These are phyloP conservation scores for Zoanthus gigantus DNA, from an alignment of 92 coral and sea anemone genomes.

Conservation along the genomic window DNA sequence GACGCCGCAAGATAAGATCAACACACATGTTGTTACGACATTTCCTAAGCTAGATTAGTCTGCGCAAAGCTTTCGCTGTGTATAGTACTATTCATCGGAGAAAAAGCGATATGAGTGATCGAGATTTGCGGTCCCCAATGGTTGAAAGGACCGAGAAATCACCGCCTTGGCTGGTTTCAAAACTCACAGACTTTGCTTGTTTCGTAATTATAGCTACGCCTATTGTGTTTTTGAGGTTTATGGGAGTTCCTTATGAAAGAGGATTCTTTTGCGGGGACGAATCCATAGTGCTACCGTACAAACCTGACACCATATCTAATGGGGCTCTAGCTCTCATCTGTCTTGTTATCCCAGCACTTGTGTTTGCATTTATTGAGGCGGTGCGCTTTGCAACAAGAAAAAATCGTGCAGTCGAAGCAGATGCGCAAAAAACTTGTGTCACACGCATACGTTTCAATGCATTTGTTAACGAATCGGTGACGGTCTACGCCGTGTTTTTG, in stretches of 20 bases:
- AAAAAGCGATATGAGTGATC: not conserved
- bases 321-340: conserved; percentile 2
- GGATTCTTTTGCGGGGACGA: conserved; percentile 60
- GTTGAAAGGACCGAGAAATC: not conserved
- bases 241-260: conserved; percentile 36
- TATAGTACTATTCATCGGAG: not conserved
- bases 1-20: not conserved
- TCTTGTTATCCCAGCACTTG: conserved; percentile 22
- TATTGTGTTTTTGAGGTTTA: conserved; percentile 17
- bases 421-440: not conserved
- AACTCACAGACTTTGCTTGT: conserved; percentile 21
- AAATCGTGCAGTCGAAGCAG: not conserved
- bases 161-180: conserved; percentile 26
- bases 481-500: conserved; percentile 54
- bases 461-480: not conserved
- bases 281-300: conserved; percentile 50
- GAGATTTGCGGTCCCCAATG: conserved; percentile 3
- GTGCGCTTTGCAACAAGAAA: not conserved
- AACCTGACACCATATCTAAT: conserved; percentile 16
- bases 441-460: conserved; percentile 25
- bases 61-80: not conserved
- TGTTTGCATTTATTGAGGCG: not conserved
- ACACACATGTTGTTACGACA: not conserved
- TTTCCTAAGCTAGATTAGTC: not conserved
- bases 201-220: conserved; percentile 4